Conservation (phyloP, 2,888 invertebrate genomes). For the Polydrusus pterygomalis region DNA sequence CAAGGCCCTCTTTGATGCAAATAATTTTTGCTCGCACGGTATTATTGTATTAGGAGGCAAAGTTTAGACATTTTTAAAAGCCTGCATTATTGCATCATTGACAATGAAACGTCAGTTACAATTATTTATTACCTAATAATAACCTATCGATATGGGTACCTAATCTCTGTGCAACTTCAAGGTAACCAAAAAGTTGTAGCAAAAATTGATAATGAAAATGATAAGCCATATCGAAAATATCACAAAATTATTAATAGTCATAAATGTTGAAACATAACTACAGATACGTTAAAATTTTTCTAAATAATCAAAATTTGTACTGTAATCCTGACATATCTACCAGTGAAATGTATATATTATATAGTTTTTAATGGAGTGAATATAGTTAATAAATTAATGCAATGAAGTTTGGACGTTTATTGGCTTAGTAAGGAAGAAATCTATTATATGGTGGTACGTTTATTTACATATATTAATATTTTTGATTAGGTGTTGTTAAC, state of each 20-base stretch:
- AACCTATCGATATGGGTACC: constrained; percentile 18
- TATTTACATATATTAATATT: too few species aligned
- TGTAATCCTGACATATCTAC: neutral
- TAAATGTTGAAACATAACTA: neutral
- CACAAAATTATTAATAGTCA: constrained; percentile 21
- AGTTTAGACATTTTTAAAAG: too few species aligned
- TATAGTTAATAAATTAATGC: neutral
- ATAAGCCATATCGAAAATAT: constrained; percentile 24
- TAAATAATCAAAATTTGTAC: neutral
- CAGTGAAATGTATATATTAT: neutral
- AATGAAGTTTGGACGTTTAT: neutral
- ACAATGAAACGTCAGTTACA: neutral
- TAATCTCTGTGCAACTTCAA: constrained; percentile 29
- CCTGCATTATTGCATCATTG: neutral
- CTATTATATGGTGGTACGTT: too few species aligned
- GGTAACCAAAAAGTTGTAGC: constrained; percentile 29
- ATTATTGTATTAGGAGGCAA: too few species aligned
- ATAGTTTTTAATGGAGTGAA: neutral
- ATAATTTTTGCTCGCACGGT: too few species aligned
- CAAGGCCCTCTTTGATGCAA: too few species aligned
- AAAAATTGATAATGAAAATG: constrained; percentile 25
- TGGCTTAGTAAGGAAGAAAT: too few species aligned
- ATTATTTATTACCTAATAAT: neutral
- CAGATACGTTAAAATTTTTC: neutral
- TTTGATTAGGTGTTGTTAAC: too few species aligned